phyloP scores from a whole-genome alignment of 2,888 invertebrate genomes.

The Cyclophora punctaria region DNA sequence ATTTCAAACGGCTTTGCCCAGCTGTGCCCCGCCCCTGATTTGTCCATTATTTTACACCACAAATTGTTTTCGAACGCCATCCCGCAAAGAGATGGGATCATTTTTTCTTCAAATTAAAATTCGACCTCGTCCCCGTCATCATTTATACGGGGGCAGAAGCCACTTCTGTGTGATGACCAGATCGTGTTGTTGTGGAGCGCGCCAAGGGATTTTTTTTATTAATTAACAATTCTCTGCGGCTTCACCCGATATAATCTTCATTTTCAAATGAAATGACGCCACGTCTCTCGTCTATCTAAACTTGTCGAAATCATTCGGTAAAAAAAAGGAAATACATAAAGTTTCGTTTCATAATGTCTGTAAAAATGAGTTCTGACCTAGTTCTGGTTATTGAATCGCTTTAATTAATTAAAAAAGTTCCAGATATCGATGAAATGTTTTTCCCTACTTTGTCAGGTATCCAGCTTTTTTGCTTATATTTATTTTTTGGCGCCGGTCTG shows the following conservation, averaged over 20 bases:
- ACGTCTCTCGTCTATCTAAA: no score
- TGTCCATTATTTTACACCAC: conserved; percentile 22
- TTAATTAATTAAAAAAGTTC: conserved; percentile 15
- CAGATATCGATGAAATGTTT: conserved; percentile 5
- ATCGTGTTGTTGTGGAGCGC: conserved; percentile 42
- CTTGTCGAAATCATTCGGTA: no score
- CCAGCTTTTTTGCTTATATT: no score
- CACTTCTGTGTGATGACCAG: conserved; percentile 47
- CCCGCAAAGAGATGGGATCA: conserved; percentile 6
- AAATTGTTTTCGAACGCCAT: conserved; percentile 14
- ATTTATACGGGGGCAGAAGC: conserved; percentile 40
- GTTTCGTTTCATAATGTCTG: no score
- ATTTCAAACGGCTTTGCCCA: conserved; percentile 28
- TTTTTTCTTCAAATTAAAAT: conserved; percentile 20
- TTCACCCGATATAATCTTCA: not conserved
- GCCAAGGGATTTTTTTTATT: conserved; percentile 17
- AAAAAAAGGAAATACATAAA: no score
- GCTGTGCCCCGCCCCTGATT: conserved; percentile 23
- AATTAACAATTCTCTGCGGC: conserved; percentile 21
- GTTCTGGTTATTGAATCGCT: conserved; percentile 22
- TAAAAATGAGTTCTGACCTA: conserved; percentile 7
- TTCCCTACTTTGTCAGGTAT: no score
- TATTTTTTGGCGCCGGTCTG: no score
- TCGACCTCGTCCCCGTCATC: conserved; percentile 31
- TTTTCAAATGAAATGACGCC: no score